Evolutionary conservation across 2,113 vertebrate species (phyloP), one percentile per base, ranked within the genome.

Genomic region (Seriola rivoliana): DNA sequence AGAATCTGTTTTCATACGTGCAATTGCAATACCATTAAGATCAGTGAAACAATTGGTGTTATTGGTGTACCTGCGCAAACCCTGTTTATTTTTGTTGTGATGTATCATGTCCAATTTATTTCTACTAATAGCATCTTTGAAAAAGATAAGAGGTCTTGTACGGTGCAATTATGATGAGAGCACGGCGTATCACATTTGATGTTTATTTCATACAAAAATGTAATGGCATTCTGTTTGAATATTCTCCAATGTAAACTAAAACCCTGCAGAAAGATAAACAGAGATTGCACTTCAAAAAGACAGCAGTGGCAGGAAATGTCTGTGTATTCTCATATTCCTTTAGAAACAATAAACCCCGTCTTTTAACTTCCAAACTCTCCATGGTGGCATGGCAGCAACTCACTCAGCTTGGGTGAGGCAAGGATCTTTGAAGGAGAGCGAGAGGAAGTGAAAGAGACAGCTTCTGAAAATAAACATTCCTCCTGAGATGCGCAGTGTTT

Each of bases 401-500:
- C 85, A n/a, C 85, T 81, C 80, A 54, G 80, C 82, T 83, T 55
- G 83, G 90, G 67, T 64, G 77, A 91, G 66, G 80, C 89, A 58
- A 86, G 72, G 71, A 83, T 78, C 84, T 92, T 93, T 93, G 91
- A 93, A 90, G 85, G 85, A 80, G 86, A 92, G 84, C 67, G 57
- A 70, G 71, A 89, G 80, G 78, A 90, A 91, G 67, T 29, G 67
- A 89, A 84, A 83, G 67, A 92, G 90, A 91, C 82, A 80, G 71
- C 68, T 65, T 85, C 91, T 88, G 89, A 91, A 91, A 94, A 92
- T 91, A 92, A 93, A 87, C 84, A 91, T 90, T 90, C 82, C 88
- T 93, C 90, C 80, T 60, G 89, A 89, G 86, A 91, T 84, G 74
- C 36, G 10, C 21, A 38, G 42, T 75, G 80, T 93, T 90, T 92